Conservation (phyloP, 1,140 invertebrate genomes). For the Zaprionus tsacasi region DNA sequence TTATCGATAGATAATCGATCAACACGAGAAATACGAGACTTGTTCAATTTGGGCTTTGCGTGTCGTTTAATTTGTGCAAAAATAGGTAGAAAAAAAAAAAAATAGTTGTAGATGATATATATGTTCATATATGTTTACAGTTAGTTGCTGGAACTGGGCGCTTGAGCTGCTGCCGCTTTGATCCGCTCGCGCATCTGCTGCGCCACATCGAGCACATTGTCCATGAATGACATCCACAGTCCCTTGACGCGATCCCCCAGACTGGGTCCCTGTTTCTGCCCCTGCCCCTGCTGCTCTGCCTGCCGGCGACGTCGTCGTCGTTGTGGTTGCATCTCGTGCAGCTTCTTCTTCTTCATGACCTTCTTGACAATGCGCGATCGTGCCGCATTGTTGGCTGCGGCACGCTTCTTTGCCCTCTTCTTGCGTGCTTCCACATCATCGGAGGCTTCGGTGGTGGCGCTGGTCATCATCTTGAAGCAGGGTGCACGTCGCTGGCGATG, state of each 20-base stretch:
- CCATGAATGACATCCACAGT: constrained; percentile 55
- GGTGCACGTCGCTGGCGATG: constrained; percentile 51
- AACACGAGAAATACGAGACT: not conserved
- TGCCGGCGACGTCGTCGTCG: constrained; percentile 5
- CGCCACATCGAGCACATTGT: constrained; percentile 50
- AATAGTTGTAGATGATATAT: not conserved
- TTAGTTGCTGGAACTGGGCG: constrained; percentile 3
- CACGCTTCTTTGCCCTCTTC: constrained; percentile 43
- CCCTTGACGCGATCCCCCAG: constrained; percentile 47
- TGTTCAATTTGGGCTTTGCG: not conserved
- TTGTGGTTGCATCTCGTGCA: constrained; percentile 35
- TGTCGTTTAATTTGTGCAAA: not conserved
- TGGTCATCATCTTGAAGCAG: constrained; percentile 50
- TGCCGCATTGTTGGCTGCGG: constrained; percentile 57
- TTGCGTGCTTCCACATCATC: constrained; percentile 66
- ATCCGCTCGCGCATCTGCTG: constrained; percentile 56
- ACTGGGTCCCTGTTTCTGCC: not conserved
- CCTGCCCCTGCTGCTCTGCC: not conserved
- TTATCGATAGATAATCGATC: not conserved
- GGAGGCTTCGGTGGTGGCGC: constrained; percentile 29
- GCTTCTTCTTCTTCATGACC: constrained; percentile 53
- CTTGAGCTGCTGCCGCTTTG: constrained; percentile 24
- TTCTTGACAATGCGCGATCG: constrained; percentile 43
- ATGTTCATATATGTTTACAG: not conserved
- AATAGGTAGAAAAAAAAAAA: constrained; percentile 11